Conservation (phyloP, 2,888 invertebrate genomes). For the Polymixis flavicincta region DNA sequence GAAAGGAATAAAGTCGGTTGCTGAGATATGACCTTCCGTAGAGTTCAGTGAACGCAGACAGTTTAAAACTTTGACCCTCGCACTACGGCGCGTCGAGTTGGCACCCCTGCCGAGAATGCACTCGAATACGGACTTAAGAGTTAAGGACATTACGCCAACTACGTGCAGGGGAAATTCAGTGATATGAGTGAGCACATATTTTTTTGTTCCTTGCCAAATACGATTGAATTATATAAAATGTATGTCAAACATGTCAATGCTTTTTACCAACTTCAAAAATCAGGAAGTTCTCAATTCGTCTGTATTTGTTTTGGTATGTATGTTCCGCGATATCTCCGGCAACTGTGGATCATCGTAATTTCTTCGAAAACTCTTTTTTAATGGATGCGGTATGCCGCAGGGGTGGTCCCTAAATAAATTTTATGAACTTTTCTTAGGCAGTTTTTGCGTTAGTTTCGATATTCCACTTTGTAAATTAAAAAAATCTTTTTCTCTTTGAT, state of each 20-base stretch:
- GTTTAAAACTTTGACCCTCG: slow-evolving; percentile 72
- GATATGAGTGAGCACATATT: slow-evolving; percentile 25
- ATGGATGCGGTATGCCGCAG: too few species aligned
- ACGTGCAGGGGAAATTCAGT: slow-evolving; percentile 48
- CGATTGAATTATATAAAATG: slow-evolving; percentile 19
- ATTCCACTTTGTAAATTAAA: too few species aligned
- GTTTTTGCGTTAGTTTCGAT: too few species aligned
- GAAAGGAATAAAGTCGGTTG: slow-evolving; percentile 68
- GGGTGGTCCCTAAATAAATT: too few species aligned
- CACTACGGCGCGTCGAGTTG: slow-evolving; percentile 59
- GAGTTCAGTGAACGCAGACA: slow-evolving; percentile 74
- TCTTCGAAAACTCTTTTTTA: too few species aligned
- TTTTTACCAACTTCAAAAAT: neutral
- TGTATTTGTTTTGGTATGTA: too few species aligned
- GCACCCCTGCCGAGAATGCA: slow-evolving; percentile 59
- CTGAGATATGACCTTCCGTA: slow-evolving; percentile 69
- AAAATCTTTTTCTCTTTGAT: too few species aligned
- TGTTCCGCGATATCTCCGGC: too few species aligned
- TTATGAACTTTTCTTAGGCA: too few species aligned
- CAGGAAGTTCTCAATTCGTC: too few species aligned
- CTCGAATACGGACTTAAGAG: slow-evolving; percentile 36
- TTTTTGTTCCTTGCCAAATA: slow-evolving; percentile 49
- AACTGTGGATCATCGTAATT: too few species aligned
- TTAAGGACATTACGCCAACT: slow-evolving; percentile 46
- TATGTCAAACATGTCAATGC: slow-evolving; percentile 13